phyloP scores from a whole-genome alignment of 2,888 invertebrate genomes.

The Drosophila picticornis region DNA sequence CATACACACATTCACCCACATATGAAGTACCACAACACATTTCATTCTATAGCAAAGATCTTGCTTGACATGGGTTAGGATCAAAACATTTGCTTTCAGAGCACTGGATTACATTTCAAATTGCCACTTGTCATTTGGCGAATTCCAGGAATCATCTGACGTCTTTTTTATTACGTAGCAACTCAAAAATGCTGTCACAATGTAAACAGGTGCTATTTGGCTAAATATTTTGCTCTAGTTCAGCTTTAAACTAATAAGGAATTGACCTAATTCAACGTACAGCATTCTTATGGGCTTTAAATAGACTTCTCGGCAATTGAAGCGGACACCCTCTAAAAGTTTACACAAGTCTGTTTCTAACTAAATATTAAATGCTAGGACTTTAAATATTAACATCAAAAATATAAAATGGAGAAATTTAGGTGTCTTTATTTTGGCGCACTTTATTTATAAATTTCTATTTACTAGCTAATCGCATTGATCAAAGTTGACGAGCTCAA shows the following conservation, averaged over 20 bases:
- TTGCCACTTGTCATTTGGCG: conserved; percentile 35
- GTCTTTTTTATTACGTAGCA: not conserved
- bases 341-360: not conserved
- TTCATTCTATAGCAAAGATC: conserved; percentile 33
- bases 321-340: not conserved
- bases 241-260: not conserved
- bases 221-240: not conserved
- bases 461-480: not conserved
- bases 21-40: conserved; percentile 22
- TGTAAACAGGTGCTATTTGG: conserved; percentile 2
- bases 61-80: conserved; percentile 54
- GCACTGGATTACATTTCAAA: conserved; percentile 44
- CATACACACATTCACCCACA: not conserved
- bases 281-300: not conserved
- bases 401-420: not conserved
- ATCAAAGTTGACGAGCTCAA: not conserved
- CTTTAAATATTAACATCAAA: not conserved
- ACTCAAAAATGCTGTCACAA: conserved; percentile 10
- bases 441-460: not conserved
- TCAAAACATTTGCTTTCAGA: conserved; percentile 16
- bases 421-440: not conserved
- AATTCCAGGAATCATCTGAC: conserved; percentile 9
- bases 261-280: not conserved
- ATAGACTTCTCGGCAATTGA: not conserved
- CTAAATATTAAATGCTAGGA: not conserved